These are phyloP conservation scores for Dryoscopus gambensis DNA, from an alignment of 2,113 vertebrate genomes.

Conservation along the genomic window DNA sequence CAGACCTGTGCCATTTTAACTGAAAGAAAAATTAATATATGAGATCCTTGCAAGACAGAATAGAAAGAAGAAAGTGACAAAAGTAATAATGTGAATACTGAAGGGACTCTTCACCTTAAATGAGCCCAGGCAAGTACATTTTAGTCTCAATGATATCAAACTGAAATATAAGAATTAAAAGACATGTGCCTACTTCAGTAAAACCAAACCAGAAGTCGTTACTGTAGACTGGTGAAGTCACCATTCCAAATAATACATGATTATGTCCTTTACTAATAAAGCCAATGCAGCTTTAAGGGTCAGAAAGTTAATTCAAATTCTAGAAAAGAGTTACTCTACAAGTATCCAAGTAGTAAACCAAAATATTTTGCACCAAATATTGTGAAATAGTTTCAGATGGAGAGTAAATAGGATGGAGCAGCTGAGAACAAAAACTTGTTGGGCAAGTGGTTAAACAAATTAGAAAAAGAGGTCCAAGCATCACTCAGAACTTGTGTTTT, in stretches of 20 bases:
- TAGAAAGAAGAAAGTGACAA: constrained; percentile 3
- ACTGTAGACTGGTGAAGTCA: neutral
- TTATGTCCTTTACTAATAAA: neutral
- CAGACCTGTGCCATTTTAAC: constrained; percentile 17
- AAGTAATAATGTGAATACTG: neutral
- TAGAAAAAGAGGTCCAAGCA: neutral
- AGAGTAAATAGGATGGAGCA: accelerated
- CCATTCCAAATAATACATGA: neutral
- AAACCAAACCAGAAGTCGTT: neutral
- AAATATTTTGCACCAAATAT: neutral
- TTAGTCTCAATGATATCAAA: neutral
- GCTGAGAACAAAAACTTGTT: neutral
- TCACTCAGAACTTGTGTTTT: neutral
- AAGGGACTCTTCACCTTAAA: neutral
- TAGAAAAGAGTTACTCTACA: neutral
- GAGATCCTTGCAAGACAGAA: neutral
- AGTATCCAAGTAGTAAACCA: neutral
- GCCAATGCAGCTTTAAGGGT: neutral
- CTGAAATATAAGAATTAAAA: neutral
- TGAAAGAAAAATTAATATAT: constrained; percentile 41
- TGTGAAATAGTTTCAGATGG: neutral
- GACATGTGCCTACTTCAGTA: neutral
- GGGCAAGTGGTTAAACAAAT: neutral
- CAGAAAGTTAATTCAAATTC: neutral
- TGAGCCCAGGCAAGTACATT: neutral